phyloP scores from a whole-genome alignment of 2,888 invertebrate species.

The Drosophila emarginata region DNA sequence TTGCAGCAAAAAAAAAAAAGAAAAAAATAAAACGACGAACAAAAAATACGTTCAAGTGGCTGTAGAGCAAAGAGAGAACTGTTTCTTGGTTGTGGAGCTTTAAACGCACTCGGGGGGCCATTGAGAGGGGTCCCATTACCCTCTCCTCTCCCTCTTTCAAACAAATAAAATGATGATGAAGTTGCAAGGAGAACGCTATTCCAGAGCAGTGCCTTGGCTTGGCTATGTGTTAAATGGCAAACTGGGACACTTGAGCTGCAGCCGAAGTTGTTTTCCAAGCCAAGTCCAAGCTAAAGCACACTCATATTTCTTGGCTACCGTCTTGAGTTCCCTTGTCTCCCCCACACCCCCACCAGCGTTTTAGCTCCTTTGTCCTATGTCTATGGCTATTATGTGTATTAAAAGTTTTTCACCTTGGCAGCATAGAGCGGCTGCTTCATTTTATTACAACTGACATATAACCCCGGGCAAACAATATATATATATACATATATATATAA shows the following conservation, averaged over 20 bases:
- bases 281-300: constrained; percentile 4
- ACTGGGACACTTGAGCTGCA: constrained; percentile 75
- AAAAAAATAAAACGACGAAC: constrained; percentile 42
- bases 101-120: constrained; percentile 71
- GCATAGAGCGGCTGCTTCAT: constrained; percentile 49
- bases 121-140: constrained; percentile 18
- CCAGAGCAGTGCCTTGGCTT: neutral
- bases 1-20: constrained; percentile 43
- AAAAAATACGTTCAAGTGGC: constrained; percentile 59
- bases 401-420: constrained; percentile 69
- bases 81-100: constrained; percentile 34
- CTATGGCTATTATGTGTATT: constrained; percentile 72
- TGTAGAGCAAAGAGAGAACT: constrained; percentile 33
- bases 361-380: neutral
- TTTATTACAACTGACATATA: constrained; percentile 71
- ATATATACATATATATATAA: neutral
- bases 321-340: constrained; percentile 20
- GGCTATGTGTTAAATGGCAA: constrained; percentile 73
- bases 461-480: constrained; percentile 20
- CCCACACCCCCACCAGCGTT: constrained; percentile 31
- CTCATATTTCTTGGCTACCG: constrained; percentile 68
- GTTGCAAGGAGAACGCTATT: constrained; percentile 45
- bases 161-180: constrained; percentile 60
- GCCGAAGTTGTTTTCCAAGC: constrained; percentile 62
- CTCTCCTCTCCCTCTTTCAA: too few relatives aligned